Evolutionary conservation across 2,888 invertebrate genomes (phyloP), one percentile per base, ranked within the genome.

Genomic region (Lithophane socia): DNA sequence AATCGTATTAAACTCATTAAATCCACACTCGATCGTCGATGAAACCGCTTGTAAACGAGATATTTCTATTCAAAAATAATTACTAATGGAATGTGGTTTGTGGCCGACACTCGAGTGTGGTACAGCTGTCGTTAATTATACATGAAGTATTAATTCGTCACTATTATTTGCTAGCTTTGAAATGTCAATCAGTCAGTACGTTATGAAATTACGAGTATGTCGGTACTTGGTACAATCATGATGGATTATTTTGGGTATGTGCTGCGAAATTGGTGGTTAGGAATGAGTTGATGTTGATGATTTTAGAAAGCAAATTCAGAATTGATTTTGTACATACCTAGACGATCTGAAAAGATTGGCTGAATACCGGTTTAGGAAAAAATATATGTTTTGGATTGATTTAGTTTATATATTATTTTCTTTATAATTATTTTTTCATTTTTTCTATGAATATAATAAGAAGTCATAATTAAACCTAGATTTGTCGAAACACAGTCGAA

Each of bases 71-170:
- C 52, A 83, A 83, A 78, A 79, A 83, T 78, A 77, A 88, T 87
- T 86, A 87, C 84, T 88, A 90, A 90, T 91, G 89, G 89, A 84
- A 89, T 89, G 86, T 75, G 90, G 90, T 87, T 80, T 78, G 63
- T 58, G 82, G 83, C 58, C 73, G 68, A 78, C 87, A 85, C 85
- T 78, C 77, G 44, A 42, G 24, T 66, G 81, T 72, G 56, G 82
- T 75, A 81, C 80, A 75, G 44, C 71, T 64, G 75, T 72, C 81
- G 82, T 86, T 83, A 88, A 86, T 87, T 82, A 86, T 69, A 81
- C 84, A 85, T 69, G 82, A 85, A 75, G 68, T 82, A 84, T 82
- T 83, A 84, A 88, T 86, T 80, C 77, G 29, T 79, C 76, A 85
- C 64, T 73, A 80, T 66, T 83, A 75, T 73, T 74, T 83, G 76